Conservation (phyloP, 2,113 vertebrate genomes). For the Atlantisia rogersi region DNA sequence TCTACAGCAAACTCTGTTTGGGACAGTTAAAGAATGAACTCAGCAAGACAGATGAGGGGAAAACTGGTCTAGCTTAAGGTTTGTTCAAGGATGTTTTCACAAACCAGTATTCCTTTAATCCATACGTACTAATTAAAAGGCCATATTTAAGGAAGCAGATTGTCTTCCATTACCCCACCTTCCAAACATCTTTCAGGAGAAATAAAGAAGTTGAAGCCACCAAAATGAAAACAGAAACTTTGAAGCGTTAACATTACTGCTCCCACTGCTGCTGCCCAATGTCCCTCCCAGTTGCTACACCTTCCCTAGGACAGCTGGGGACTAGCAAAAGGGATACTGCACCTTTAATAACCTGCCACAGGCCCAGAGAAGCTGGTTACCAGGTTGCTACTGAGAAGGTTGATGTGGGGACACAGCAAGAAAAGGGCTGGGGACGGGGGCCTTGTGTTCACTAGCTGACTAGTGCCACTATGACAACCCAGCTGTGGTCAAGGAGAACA, state of each 20-base stretch:
- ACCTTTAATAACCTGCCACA: conserved; percentile 65
- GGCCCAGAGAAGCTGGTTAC: conserved; percentile 44
- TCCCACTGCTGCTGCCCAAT: neutral
- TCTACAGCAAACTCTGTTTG: conserved; percentile 51
- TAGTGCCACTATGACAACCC: conserved; percentile 70
- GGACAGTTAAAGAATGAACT: conserved; percentile 68
- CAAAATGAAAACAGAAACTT: conserved; percentile 24
- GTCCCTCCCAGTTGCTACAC: neutral
- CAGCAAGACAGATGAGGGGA: conserved; percentile 62
- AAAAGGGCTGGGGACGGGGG: conserved; percentile 18
- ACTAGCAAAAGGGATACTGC: conserved; percentile 75
- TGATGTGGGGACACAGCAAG: conserved; percentile 29
- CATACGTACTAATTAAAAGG: neutral
- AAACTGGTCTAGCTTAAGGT: conserved; percentile 24
- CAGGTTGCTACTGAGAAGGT: neutral
- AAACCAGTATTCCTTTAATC: conserved; percentile 74
- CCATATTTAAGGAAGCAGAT: neutral
- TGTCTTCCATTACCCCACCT: neutral
- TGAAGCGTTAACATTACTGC: neutral
- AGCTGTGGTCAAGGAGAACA: conserved; percentile 68
- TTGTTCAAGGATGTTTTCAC: conserved; percentile 9
- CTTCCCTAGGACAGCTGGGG: conserved; percentile 25
- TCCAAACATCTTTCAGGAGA: neutral
- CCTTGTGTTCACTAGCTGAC: conserved; percentile 26
- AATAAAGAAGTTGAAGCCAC: neutral